Evolutionary conservation across 1,140 invertebrate genomes (phyloP), one percentile per base, ranked within the genome.

Genomic region (Rhysida immarginata): DNA sequence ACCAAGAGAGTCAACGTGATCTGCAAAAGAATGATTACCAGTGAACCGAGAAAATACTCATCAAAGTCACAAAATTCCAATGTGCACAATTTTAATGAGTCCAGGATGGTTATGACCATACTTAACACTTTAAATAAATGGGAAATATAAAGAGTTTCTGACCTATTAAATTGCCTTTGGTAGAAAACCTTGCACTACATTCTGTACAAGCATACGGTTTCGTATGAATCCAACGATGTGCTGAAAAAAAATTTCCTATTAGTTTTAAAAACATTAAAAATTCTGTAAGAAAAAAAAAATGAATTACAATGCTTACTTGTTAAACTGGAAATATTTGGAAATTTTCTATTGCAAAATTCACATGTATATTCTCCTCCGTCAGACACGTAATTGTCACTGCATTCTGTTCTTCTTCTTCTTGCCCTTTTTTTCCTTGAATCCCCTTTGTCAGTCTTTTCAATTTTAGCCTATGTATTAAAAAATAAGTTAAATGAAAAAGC

Each of bases 121-220:
- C n/a, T n/a, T n/a, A n/a, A n/a, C n/a, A n/a, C n/a, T n/a, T n/a
- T n/a, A n/a, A n/a, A n/a, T n/a, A n/a, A n/a, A n/a, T n/a, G n/a
- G n/a, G n/a, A n/a, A n/a, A n/a, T n/a, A n/a, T n/a, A n/a, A n/a
- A n/a, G n/a, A 53, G 14, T 35, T 35, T 26, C 41, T 49, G 56
- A 63, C 62, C 63, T 35, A 63, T 55, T 20, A 64, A 50, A 56
- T 66, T 64, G 26, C 56, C 59, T 58, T 59, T 65, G 1, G 61
- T 62, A 18, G 64, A 54, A 54, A 66, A 66, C 3, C 53, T 46
- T 2, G 57, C 59, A 44, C 56, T 26, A 55, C 65, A 66, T 27
- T 63, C 60, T 26, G 49, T 52, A 53, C 65, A 66, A 20, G 51
- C 53, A 49, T 58, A 63, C 8, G 54, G 59, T 50, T 64, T 64